Evolutionary conservation across 2,888 invertebrate species (phyloP).

Genomic region (Furcula furcula): DNA sequence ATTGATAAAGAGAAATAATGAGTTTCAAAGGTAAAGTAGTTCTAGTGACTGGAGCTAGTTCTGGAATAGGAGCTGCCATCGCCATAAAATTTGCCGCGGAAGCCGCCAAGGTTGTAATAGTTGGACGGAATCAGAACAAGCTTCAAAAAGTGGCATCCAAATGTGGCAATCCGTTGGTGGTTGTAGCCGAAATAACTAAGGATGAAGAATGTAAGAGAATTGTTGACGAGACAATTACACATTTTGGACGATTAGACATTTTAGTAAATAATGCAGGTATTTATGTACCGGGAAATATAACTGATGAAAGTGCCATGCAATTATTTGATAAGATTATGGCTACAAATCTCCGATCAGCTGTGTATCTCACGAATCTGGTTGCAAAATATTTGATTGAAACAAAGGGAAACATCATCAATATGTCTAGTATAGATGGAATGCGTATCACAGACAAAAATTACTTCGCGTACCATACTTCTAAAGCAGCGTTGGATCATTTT

Average conservation of each 20-base stretch:
- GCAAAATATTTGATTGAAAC: constrained; percentile 27
- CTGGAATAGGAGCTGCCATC: constrained; percentile 14
- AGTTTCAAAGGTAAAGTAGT: constrained; percentile 21
- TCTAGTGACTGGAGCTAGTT: constrained; percentile 15
- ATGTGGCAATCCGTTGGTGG: constrained; percentile 9
- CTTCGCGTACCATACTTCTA: constrained; percentile 25
- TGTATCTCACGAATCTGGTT: constrained; percentile 19
- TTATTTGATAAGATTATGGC: constrained; percentile 12
- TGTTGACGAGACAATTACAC: constrained; percentile 7
- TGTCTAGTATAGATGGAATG: constrained; percentile 18
- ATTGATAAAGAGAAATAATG: constrained; percentile 14
- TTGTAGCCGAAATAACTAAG: constrained; percentile 13
- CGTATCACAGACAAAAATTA: background rate
- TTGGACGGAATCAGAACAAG: constrained; percentile 29
- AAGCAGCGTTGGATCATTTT: constrained; percentile 34
- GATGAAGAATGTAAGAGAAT: constrained; percentile 13
- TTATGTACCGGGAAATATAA: background rate
- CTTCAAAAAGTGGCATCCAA: constrained; percentile 14
- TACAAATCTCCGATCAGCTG: constrained; percentile 17
- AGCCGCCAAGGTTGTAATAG: constrained; percentile 28
- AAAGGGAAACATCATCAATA: constrained; percentile 88
- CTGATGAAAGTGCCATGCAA: constrained; percentile 8
- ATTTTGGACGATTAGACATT: constrained; percentile 18
- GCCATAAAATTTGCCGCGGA: constrained; percentile 17
- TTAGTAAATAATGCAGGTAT: constrained; percentile 25